phyloP scores from a whole-genome alignment of 37 sponge, comb jelly and placozoan genomes.

The Aplysina aerophoba region DNA sequence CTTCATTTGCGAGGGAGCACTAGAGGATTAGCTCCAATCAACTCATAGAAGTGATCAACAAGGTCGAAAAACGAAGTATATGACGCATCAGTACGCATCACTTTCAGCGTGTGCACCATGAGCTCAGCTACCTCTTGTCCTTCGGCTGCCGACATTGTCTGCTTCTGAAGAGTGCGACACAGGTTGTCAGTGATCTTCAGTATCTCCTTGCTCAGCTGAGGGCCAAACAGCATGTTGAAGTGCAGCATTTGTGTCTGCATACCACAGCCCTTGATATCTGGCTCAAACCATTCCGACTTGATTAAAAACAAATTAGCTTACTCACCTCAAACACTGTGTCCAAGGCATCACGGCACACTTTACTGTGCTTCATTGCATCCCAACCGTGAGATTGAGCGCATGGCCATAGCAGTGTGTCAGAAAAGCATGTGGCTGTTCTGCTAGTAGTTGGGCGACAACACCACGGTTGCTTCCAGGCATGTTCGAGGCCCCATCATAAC shows the following conservation, averaged over 20 bases:
- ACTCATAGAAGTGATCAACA: neutral
- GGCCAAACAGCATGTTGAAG: conserved; percentile 2
- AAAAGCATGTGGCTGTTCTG: no score
- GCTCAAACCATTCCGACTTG: neutral
- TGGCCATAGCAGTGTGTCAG: no score
- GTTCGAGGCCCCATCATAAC: no score
- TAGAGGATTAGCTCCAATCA: conserved; percentile 7
- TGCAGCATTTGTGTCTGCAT: neutral
- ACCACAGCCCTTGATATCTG: conserved; percentile 15
- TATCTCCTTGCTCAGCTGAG: neutral
- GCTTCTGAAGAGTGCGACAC: conserved; percentile 19
- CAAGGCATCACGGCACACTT: no score
- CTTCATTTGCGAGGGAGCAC: conserved; percentile 39
- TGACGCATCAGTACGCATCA: conserved; percentile 35
- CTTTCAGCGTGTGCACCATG: conserved; percentile 31
- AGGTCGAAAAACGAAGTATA: conserved; percentile 27
- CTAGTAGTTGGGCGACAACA: no score
- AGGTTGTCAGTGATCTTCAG: conserved; percentile 25
- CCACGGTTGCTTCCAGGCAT: no score
- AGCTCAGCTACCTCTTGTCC: conserved; percentile 38
- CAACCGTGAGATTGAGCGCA: no score
- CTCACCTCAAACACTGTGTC: neutral
- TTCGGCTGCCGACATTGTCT: conserved; percentile 49
- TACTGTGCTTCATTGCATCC: no score
- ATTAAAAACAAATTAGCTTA: conserved; percentile 22